Conservation (phyloP, 2,797 vertebrate genomes). For the Poeciliopsis presidionis region DNA sequence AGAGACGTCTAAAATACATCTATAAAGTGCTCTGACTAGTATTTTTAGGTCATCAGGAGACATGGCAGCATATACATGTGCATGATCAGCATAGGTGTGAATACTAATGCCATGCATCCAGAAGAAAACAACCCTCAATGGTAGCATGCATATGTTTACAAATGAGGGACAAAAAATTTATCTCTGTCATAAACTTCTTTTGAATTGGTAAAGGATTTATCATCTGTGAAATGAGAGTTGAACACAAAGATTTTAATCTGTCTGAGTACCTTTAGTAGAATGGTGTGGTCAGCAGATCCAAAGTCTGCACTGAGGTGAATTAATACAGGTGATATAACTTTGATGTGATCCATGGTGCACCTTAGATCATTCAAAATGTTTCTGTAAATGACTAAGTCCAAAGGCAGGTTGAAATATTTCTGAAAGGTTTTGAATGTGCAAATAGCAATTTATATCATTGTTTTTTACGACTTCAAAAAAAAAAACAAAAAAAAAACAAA, state of each 20-base stretch:
- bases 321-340: not conserved
- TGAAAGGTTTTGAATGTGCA: too few relatives aligned
- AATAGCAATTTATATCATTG: too few relatives aligned
- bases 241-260: not conserved
- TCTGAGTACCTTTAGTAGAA: not conserved
- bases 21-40: not conserved
- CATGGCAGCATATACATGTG: not conserved
- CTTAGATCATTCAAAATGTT: not conserved
- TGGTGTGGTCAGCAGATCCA: not conserved
- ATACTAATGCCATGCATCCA: not conserved
- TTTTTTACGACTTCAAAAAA: too few relatives aligned
- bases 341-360: not conserved
- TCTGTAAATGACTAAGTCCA: not conserved
- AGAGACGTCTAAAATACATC: not conserved
- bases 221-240: not conserved
- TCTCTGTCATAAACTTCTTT: not conserved
- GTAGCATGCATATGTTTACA: not conserved
- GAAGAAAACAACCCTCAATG: not conserved
- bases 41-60: not conserved
- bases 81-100: not conserved
- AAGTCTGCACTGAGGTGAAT: not conserved
- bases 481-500: too few relatives aligned
- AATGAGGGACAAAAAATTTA: not conserved
- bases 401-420: too few relatives aligned
- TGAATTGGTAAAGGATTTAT: not conserved